These are phyloP conservation scores for Corvus cornix DNA, from an alignment of 2,113 vertebrate species.

Conservation along the genomic window DNA sequence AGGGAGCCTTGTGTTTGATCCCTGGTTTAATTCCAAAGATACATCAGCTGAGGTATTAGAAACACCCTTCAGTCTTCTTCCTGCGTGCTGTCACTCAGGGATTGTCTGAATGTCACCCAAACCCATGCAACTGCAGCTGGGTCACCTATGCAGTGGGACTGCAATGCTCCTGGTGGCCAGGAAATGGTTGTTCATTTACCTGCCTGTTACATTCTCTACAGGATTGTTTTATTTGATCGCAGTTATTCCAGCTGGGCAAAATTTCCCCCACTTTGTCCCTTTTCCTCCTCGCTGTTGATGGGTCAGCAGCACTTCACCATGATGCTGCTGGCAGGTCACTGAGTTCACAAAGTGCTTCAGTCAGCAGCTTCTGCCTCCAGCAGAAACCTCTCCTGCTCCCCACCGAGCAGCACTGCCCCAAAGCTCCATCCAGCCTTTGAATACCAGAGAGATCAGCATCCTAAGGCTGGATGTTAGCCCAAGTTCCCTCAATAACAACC, in stretches of 20 bases:
- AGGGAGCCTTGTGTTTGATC: neutral
- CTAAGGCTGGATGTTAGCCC: slow-evolving; percentile 8
- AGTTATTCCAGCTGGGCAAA: neutral
- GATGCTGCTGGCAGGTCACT: neutral
- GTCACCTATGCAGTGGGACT: neutral
- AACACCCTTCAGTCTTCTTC: neutral
- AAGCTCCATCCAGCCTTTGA: neutral
- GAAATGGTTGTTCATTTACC: neutral
- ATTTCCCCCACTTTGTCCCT: neutral
- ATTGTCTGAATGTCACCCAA: neutral
- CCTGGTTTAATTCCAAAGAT: neutral
- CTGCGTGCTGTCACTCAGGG: neutral
- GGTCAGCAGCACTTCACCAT: neutral
- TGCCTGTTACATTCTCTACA: neutral
- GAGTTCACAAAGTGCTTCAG: neutral
- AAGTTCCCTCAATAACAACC: neutral
- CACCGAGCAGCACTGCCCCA: neutral
- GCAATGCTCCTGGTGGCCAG: neutral
- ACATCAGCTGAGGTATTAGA: neutral
- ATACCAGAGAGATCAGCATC: neutral
- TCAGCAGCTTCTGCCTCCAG: slow-evolving; percentile 6
- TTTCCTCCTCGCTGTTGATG: neutral
- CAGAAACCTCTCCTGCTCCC: neutral
- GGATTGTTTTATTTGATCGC: neutral
- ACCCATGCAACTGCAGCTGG: neutral